These are phyloP conservation scores for Callopanchax toddi DNA, from an alignment of 2,113 vertebrate species.

Conservation along the genomic window DNA sequence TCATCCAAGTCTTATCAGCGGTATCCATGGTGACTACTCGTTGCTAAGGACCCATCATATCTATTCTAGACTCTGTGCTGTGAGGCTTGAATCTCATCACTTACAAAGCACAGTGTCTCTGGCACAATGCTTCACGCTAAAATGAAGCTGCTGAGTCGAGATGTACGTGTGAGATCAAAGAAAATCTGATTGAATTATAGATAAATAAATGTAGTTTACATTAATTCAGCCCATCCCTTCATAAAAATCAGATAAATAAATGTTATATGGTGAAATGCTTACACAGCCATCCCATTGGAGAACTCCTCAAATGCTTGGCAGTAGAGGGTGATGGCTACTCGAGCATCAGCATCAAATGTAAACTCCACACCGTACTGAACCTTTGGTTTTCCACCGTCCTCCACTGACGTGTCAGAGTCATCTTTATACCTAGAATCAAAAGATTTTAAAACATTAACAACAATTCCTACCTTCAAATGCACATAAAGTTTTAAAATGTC, in stretches of 20 bases:
- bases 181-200: not conserved
- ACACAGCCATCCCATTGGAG: conserved; percentile 93
- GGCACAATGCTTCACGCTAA: conserved; percentile 18
- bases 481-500: accelerated
- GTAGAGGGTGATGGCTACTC: conserved; percentile 95
- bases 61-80: conserved; percentile 54
- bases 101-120: conserved; percentile 12
- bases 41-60: conserved; percentile 60
- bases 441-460: not conserved
- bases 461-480: not conserved
- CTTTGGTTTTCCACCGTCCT: conserved; percentile 89
- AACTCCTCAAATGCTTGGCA: conserved; percentile 97
- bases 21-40: conserved; percentile 72
- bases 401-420: conserved; percentile 85
- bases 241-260: too few relatives aligned
- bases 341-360: conserved; percentile 95
- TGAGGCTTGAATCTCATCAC: conserved; percentile 24
- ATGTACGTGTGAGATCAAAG: not conserved
- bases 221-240: not conserved
- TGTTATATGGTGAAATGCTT: conserved; percentile 66
- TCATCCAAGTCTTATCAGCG: conserved; percentile 27
- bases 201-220: not conserved
- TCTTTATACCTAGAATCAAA: conserved; percentile 89
- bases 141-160: not conserved
- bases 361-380: conserved; percentile 95